Evolutionary conservation across 1,140 invertebrate genomes (phyloP), one percentile per base, ranked within the genome.

Genomic region (Centruroides vittatus): DNA sequence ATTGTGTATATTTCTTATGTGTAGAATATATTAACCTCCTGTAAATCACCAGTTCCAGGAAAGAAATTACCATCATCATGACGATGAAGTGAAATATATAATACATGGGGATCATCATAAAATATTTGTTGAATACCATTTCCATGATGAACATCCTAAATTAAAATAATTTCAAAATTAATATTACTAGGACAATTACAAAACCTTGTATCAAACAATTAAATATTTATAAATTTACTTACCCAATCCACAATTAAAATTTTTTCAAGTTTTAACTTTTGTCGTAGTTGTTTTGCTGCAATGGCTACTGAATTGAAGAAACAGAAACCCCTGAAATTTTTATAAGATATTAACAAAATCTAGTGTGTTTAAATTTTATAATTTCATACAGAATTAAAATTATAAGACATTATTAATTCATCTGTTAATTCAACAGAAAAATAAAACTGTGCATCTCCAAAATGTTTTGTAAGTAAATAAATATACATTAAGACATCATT

Each of bases 61-160:
- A 99, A 99, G 78, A 99, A 99, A 76, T 98, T 98, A 55, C 96
- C 96, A 74, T 97, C 93, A 79, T 99, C 97, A 80, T 99, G 95
- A 66, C 96, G 86, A 82, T 99, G 96, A 72, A 99, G 85, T 65
- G 93, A 98, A 67, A 99, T 81, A 75, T 98, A 98, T 65, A 99
- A 79, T 65, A 98, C 89, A 70, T 86, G 82, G 23, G 90, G 86
- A 75, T 98, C 94, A 70, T 93, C 85, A 75, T 98, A 98, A 76
- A 98, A 98, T 76, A 94, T 92, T 73, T 97, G 91, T 76, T 99
- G 96, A 35, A 95, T 98, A 54, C 95, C 96, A 78, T 99, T 99
- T 12, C 97, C 96, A 78, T 99, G 96, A 76, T 99, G 97, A 58
- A 99, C 93, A 78, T 98, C 96, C 88, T 91, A 71, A 12, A 55